Base-by-base conservation (phyloP, 2,888 invertebrate genomes). In the Drosophila monieri region DNA sequence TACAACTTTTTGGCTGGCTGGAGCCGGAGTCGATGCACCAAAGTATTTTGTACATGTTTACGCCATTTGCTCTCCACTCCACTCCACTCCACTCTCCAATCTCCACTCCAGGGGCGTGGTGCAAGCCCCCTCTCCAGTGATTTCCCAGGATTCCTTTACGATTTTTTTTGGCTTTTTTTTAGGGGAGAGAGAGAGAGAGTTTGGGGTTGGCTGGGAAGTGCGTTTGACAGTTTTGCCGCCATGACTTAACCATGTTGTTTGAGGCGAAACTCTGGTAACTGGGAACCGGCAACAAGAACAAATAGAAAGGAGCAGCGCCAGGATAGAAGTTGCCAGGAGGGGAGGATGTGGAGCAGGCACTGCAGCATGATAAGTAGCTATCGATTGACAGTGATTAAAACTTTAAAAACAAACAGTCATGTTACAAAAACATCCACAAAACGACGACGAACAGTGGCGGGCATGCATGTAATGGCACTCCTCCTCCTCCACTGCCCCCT, bases 331-430 rank as follows among this genome's bases (percentile, higher is more conserved):
- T 27, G 25, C 25, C 25, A 8, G n/a, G 35, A 49, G 6, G n/a
- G n/a, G n/a, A n/a, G n/a, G n/a, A n/a, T n/a, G n/a, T n/a, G n/a
- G 37, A 14, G 14, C 9, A 41, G 51, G 37, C 30, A 66, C 62
- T 77, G 78, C 77, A 80, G 78, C 81, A 80, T 85, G 85, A 83
- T 85, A 85, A 85, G 85, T 85, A 85, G 83, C 83, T 84, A 84
- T 85, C 85, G 85, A 84, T 85, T 85, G 85, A 85, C 85, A 84
- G 83, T 84, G 85, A 84, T 84, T 84, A 84, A 84, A 84, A 85
- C 85, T 85, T 84, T 85, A 78, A 84, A 85, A 85, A 83, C 83
- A 84, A 85, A 85, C 81, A 84, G 80, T 81, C 80, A 81, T 80
- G 84, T 83, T 78, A 68, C 80, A 80, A 60, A 77, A 79, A 54